Conservation (phyloP, 2,888 invertebrate species). For the Holacanthella duospinosa region DNA sequence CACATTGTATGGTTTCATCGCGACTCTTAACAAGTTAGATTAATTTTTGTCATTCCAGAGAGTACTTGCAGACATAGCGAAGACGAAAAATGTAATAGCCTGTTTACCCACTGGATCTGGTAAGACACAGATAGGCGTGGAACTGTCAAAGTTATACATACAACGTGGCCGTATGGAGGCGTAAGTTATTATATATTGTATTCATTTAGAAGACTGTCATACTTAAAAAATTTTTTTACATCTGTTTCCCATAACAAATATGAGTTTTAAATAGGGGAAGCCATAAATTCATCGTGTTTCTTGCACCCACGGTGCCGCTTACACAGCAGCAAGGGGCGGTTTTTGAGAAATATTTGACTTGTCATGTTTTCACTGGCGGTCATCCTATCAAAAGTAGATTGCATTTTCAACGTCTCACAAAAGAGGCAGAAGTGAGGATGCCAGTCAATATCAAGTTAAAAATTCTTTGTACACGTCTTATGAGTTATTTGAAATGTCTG, state of each 20-base stretch:
- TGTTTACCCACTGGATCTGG: conserved; percentile 86
- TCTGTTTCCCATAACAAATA: no score
- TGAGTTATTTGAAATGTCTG: conserved; percentile 29
- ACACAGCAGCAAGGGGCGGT: conserved; percentile 42
- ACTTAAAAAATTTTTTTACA: conserved; percentile 37
- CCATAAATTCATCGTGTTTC: no score
- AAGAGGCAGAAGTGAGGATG: not conserved
- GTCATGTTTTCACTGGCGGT: not conserved
- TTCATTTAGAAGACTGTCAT: no score
- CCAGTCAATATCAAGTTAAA: no score
- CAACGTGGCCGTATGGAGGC: no score
- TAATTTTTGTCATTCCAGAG: no score
- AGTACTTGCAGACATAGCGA: conserved; percentile 61
- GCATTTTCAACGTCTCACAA: not conserved
- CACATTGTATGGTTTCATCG: no score
- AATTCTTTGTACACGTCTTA: no score
- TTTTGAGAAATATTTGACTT: conserved; percentile 7
- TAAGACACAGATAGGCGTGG: conserved; percentile 80
- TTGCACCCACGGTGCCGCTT: conserved; percentile 38
- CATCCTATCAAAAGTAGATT: not conserved
- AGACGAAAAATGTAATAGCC: conserved; percentile 69
- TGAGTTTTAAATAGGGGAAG: no score
- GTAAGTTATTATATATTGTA: no score
- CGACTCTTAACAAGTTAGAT: no score
- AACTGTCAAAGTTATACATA: conserved; percentile 60